Conservation (phyloP, 2,888 invertebrate species). For the Leptothorax acervorum region DNA sequence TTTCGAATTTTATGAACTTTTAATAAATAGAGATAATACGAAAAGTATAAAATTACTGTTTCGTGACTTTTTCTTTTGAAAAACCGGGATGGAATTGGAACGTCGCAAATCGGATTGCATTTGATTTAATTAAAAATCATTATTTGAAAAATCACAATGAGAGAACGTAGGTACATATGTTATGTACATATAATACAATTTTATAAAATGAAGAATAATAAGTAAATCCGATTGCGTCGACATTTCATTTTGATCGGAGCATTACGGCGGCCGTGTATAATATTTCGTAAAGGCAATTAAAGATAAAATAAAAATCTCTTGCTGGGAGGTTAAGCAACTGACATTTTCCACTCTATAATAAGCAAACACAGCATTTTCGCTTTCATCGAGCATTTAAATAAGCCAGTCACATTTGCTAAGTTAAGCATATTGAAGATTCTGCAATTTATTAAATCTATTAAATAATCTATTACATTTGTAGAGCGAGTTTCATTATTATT, state of each 20-base stretch:
- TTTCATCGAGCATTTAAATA: background rate
- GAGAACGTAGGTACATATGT: background rate
- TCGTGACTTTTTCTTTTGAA: background rate
- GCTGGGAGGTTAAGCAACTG: constrained; percentile 11
- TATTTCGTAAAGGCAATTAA: constrained; percentile 23
- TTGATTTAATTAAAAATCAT: constrained; percentile 33
- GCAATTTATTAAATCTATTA: background rate
- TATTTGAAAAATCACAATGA: constrained; percentile 34
- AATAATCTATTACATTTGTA: background rate
- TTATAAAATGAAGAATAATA: constrained; percentile 23
- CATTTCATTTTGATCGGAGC: constrained; percentile 32
- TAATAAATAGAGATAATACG: background rate
- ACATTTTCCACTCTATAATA: constrained; percentile 22
- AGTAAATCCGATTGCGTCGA: constrained; percentile 8
- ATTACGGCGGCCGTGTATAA: background rate
- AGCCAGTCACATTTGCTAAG: background rate
- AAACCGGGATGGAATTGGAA: background rate
- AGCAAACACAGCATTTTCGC: constrained; percentile 1
- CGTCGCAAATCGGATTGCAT: constrained; percentile 21
- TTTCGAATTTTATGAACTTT: constrained; percentile 23
- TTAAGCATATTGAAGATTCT: background rate
- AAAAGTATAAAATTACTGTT: background rate
- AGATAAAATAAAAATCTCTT: constrained; percentile 9
- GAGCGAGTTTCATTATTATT: background rate
- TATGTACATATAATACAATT: constrained; percentile 17